Base-by-base conservation (phyloP, 2,888 invertebrate genomes). In the Eudemis profundana region DNA sequence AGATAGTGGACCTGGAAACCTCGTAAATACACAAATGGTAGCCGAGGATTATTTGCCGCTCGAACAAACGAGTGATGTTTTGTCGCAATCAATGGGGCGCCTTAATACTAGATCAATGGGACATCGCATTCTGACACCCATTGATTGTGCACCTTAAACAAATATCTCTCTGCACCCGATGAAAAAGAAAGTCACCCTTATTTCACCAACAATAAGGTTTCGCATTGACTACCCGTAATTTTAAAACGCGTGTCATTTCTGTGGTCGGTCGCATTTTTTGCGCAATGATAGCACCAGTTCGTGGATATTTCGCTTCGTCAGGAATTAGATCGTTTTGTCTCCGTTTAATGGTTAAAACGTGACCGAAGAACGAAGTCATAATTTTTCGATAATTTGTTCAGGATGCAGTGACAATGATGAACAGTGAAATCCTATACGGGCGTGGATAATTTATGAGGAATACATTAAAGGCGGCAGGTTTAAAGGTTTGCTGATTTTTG, bases 321-420 rank as follows among this genome's bases (percentile, higher is more conserved):
- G 89, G 92, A 89, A 89, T 92, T 92, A 92, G 86, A 76, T 71
- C 81, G 88, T 90, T 91, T 90, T 91, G 90, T 90, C 90, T 90
- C 85, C 88, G 68, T 69, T 87, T 92, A 91, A 92, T 90, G 91
- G 87, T 83, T 79, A 78, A 80, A 90, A 92, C 91, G 91, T 92
- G 91, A 91, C 90, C 84, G 82, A 82, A 78, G 79, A 84, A 81
- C 81, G 81, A 78, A 83, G 78, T 77, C 81, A 78, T 85, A 89
- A 91, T 90, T 90, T 89, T 74, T 80, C 82, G 81, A 84, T 89
- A 85, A 88, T 86, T 82, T 86, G 83, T 84, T 79, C 80, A 75
- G 83, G 82, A 83, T 84, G 78, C 84, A 82, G 82, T 84, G 89
- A 89, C 90, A 89, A 81, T 77, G 85, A 88, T 86, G 82, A 76